phyloP scores from a whole-genome alignment of 2,797 vertebrate species.

The Tapera naevia region DNA sequence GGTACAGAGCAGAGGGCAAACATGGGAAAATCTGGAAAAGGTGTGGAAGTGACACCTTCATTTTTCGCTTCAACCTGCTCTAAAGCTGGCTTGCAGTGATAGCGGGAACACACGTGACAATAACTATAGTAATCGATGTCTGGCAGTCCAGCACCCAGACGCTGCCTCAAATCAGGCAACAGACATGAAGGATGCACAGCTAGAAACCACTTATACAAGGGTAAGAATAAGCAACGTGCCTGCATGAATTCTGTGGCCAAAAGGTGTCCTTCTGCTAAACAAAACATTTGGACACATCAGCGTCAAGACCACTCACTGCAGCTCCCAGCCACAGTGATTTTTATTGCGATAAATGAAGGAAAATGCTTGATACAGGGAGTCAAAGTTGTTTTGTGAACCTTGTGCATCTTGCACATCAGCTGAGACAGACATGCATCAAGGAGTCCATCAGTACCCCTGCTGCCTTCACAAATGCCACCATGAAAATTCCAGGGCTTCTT shows the following conservation, averaged over 20 bases:
- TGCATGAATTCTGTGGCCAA: background rate
- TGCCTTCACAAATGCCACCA: background rate
- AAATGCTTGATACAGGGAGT: background rate
- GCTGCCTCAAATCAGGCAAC: background rate
- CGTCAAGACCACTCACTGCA: background rate
- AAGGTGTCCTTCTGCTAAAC: background rate
- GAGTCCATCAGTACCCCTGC: background rate
- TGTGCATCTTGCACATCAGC: fast-evolving
- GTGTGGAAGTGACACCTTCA: background rate
- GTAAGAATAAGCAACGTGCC: background rate
- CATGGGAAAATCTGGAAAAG: background rate
- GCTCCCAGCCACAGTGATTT: background rate
- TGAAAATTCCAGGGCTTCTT: background rate
- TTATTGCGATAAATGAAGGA: background rate
- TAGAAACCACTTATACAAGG: background rate
- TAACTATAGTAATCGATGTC: background rate
- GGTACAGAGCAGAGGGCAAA: background rate
- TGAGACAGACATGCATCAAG: background rate
- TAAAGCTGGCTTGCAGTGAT: background rate
- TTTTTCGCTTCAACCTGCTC: background rate
- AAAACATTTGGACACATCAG: background rate
- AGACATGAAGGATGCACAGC: fast-evolving
- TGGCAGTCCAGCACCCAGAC: background rate
- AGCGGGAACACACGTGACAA: background rate
- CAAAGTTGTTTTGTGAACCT: background rate